These are phyloP conservation scores for Sebastes cheni DNA, from an alignment of 2,797 vertebrate genomes.

Conservation along the genomic window DNA sequence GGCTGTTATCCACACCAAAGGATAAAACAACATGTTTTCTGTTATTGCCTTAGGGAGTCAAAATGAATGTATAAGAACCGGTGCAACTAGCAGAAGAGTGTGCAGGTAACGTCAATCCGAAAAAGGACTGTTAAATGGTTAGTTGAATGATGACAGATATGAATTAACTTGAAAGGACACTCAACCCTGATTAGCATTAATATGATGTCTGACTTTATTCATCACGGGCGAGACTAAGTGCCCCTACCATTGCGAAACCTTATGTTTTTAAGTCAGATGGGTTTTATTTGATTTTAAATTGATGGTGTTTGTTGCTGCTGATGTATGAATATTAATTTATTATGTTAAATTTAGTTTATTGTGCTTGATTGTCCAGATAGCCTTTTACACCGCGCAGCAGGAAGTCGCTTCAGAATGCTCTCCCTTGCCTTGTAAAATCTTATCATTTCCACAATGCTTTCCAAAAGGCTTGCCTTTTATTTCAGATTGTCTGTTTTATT, in stretches of 20 bases:
- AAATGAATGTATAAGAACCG: conserved; percentile 92
- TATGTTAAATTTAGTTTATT: conserved; percentile 10
- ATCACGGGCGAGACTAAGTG: conserved; percentile 21
- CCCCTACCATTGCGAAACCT: conserved; percentile 17
- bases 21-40: conserved; percentile 81
- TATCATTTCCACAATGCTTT: conserved; percentile 23
- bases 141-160: conserved; percentile 18
- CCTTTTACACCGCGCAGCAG: conserved; percentile 35
- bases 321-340: conserved; percentile 44
- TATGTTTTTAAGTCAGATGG: background rate
- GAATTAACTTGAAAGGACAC: conserved; percentile 32
- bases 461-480: conserved; percentile 32
- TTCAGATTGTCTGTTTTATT: conserved; percentile 50
- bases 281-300: conserved; percentile 28
- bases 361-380: conserved; percentile 21
- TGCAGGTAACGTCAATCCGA: conserved; percentile 9
- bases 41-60: conserved; percentile 67
- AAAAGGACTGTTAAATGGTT: conserved; percentile 24
- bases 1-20: conserved; percentile 90
- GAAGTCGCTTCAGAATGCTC: conserved; percentile 31
- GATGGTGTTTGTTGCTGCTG: conserved; percentile 42
- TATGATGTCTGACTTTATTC: conserved; percentile 43
- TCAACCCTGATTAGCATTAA: conserved; percentile 33
- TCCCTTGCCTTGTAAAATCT: conserved; percentile 30
- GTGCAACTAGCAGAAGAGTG: conserved; percentile 73